These are phyloP conservation scores for Panzeria rudis DNA, from an alignment of 2,888 invertebrate genomes.

Conservation along the genomic window DNA sequence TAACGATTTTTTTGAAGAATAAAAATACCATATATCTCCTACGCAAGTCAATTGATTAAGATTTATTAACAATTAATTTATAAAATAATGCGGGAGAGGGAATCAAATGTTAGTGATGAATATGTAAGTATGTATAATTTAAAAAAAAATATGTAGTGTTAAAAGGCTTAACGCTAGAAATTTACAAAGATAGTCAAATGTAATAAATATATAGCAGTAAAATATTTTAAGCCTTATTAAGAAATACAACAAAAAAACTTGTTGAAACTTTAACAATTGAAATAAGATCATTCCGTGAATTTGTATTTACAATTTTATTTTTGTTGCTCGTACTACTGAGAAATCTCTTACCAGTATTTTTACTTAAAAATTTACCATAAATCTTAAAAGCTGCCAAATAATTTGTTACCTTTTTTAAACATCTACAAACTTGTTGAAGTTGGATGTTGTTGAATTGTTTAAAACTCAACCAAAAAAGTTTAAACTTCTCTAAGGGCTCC, in stretches of 20 bases:
- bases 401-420: constrained; percentile 39
- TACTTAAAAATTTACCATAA: constrained; percentile 18
- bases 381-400: constrained; percentile 61
- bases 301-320: too few species aligned
- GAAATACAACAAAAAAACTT: neutral
- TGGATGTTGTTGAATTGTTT: constrained; percentile 30
- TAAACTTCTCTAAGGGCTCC: neutral
- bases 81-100: constrained; percentile 14
- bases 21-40: constrained; percentile 16
- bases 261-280: neutral
- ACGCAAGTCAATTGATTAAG: constrained; percentile 55
- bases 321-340: constrained; percentile 1
- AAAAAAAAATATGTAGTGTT: constrained; percentile 6
- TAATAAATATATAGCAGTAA: neutral
- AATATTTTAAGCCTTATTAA: neutral
- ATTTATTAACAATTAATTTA: constrained; percentile 52
- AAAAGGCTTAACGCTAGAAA: constrained; percentile 1
- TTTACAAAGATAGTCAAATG: neutral
- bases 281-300: neutral
- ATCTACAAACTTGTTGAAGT: constrained; percentile 48
- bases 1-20: neutral
- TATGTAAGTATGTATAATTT: neutral
- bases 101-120: neutral
- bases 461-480: constrained; percentile 26
- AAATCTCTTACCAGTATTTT: neutral